These are phyloP conservation scores for Crossaster papposus DNA, from an alignment of 53 echinoderm and acorn worm species.

Conservation along the genomic window DNA sequence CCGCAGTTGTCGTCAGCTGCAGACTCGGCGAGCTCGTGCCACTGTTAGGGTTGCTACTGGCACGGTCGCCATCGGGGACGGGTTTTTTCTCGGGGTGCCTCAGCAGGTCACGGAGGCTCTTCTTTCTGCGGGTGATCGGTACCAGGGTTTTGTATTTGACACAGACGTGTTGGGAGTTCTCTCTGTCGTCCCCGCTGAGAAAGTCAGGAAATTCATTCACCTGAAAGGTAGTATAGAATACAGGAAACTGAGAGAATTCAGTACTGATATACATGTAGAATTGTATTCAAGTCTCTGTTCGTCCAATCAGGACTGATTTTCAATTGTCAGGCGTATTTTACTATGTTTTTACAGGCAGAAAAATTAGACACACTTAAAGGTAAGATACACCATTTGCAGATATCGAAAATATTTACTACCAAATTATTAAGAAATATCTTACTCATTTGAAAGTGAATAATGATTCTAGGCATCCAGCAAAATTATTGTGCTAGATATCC, in stretches of 20 bases:
- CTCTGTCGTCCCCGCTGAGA: conserved; percentile 88
- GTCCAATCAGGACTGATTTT: too few relatives aligned
- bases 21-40: conserved; percentile 37
- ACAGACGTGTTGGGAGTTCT: conserved; percentile 86
- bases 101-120: conserved; percentile 35
- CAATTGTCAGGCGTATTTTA: too few relatives aligned
- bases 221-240: conserved; percentile 43
- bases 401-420: too few relatives aligned
- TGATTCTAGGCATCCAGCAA: too few relatives aligned
- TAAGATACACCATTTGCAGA: too few relatives aligned
- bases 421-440: too few relatives aligned
- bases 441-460: too few relatives aligned
- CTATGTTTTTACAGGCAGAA: too few relatives aligned
- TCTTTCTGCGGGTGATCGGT: conserved; percentile 50
- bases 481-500: too few relatives aligned
- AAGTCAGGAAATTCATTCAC: conserved; percentile 99
- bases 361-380: too few relatives aligned
- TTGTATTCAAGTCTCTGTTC: too few relatives aligned
- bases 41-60: conserved; percentile 14
- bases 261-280: too few relatives aligned
- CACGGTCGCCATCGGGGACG: conserved; percentile 34
- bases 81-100: conserved; percentile 25
- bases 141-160: conserved; percentile 71
- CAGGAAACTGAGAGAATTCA: not conserved
- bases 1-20: conserved; percentile 70